Conservation (phyloP, 1,140 invertebrate species). For the Luehdorfia chinensis region DNA sequence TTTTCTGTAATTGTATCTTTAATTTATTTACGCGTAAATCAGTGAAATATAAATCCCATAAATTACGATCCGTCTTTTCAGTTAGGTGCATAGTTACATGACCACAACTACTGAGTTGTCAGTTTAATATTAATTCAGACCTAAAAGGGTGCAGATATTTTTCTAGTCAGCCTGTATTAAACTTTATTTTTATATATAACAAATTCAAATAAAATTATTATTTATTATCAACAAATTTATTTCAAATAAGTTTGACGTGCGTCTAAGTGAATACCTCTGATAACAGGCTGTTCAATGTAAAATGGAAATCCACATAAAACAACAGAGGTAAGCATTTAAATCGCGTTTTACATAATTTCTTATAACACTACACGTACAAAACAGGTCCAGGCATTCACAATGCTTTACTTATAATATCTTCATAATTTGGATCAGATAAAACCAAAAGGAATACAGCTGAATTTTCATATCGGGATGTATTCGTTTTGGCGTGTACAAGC, state of each 20-base stretch:
- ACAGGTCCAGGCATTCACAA: constrained; percentile 59
- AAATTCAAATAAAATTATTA: too few relatives aligned
- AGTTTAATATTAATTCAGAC: too few relatives aligned
- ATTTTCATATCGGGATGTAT: constrained; percentile 34
- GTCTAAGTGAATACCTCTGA: constrained; percentile 56
- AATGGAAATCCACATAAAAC: constrained; percentile 3
- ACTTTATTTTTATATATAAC: too few relatives aligned
- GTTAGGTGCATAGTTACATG: too few relatives aligned
- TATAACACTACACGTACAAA: constrained; percentile 36
- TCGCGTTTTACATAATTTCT: constrained; percentile 35
- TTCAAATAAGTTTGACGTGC: constrained; percentile 57
- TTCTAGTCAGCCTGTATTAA: too few relatives aligned
- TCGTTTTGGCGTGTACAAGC: constrained; percentile 38
- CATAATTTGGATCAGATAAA: constrained; percentile 32
- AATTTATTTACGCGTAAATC: too few relatives aligned
- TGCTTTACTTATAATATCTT: constrained; percentile 43
- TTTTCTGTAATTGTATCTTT: too few relatives aligned
- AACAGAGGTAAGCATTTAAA: constrained; percentile 52
- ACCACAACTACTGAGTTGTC: too few relatives aligned
- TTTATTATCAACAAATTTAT: constrained; percentile 64
- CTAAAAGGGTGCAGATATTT: too few relatives aligned
- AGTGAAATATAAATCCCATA: too few relatives aligned
- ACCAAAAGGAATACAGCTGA: constrained; percentile 55
- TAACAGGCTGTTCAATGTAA: constrained; percentile 6
- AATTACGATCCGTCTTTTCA: too few relatives aligned